Base-by-base conservation (phyloP, 2,797 vertebrate genomes). In the Eptatretus atami region DNA sequence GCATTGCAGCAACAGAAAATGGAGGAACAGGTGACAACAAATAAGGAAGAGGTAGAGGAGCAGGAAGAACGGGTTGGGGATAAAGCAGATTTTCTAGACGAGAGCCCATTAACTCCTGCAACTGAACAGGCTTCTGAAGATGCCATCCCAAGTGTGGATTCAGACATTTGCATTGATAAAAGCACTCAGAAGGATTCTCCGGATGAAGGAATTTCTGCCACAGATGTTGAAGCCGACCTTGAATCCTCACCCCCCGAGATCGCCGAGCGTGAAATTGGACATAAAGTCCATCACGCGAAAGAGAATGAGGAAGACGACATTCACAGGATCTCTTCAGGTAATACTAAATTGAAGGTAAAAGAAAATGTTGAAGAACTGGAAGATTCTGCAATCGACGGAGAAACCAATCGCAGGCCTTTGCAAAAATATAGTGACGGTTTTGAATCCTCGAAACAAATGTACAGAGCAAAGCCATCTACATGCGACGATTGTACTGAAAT, bases 21-120 rank as follows among this genome's bases (percentile, higher is more conserved):
- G 9, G 57, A 61, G 9, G 57, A n/a, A 11, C n/a, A 25, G 57
- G 57, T n/a, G 57, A 25, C 10, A 12, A 10, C 57, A 10, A 12
- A 25, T 25, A 44, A 44, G 31, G 72, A 76, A 65, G 70, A 70
- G 64, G 68, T 77, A 52, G 53, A 65, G 53, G 10, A 70, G 53
- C 15, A 69, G 63, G 69, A 61, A 61, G 57, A 25, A 25, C n/a
- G 25, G 57, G 57, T 61, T n/a, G 57, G 12, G 57, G 57, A 61
- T n/a, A 25, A 61, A 61, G n/a, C 57, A 10, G 11, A 25, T 25
- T 61, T 61, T n/a, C 57, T 61, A 10, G 57, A 61, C n/a, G 57
- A 61, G n/a, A 44, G 31, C 31, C 31, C 31, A 44, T 25, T n/a
- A 25, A 61, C n/a, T 61, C 57, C 57, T 61, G 57, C n/a, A 25